Conservation (phyloP, 1,140 invertebrate species). For the Carcinoscorpius rotundicauda region DNA sequence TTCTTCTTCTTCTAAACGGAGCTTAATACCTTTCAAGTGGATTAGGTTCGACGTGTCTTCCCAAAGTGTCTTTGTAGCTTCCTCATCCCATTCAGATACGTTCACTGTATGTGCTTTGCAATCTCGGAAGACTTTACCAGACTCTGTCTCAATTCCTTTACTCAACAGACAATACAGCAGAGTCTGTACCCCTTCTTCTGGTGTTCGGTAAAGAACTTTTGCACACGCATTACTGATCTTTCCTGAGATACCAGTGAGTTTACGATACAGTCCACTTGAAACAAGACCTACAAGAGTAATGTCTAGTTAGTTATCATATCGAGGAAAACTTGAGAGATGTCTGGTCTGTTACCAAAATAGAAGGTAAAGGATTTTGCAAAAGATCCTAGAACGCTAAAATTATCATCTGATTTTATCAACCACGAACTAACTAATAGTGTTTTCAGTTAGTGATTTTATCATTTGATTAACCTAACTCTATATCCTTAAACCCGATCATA, state of each 20-base stretch:
- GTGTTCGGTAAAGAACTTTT: constrained; percentile 28
- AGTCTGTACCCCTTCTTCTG: constrained; percentile 37
- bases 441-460: too few relatives aligned
- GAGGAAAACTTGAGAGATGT: too few relatives aligned
- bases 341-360: too few relatives aligned
- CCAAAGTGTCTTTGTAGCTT: constrained; percentile 8
- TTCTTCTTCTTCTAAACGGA: constrained; percentile 8
- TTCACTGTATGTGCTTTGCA: constrained; percentile 3
- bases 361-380: too few relatives aligned
- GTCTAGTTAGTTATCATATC: too few relatives aligned
- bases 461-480: too few relatives aligned
- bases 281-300: constrained; percentile 5
- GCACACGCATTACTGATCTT: constrained; percentile 16
- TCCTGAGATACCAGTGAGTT: constrained; percentile 8
- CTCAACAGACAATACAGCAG: constrained; percentile 30
- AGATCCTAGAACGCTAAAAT: too few relatives aligned
- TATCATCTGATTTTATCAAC: too few relatives aligned
- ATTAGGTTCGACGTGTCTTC: constrained; percentile 7
- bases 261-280: constrained; percentile 11
- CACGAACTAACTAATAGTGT: too few relatives aligned
- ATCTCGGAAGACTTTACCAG: constrained; percentile 22
- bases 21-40: constrained; percentile 11
- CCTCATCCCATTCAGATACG: constrained; percentile 14
- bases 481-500: too few relatives aligned
- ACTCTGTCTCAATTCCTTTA: constrained; percentile 20